Evolutionary conservation across 2,888 invertebrate species (phyloP).

Genomic region (Leptothorax acervorum): DNA sequence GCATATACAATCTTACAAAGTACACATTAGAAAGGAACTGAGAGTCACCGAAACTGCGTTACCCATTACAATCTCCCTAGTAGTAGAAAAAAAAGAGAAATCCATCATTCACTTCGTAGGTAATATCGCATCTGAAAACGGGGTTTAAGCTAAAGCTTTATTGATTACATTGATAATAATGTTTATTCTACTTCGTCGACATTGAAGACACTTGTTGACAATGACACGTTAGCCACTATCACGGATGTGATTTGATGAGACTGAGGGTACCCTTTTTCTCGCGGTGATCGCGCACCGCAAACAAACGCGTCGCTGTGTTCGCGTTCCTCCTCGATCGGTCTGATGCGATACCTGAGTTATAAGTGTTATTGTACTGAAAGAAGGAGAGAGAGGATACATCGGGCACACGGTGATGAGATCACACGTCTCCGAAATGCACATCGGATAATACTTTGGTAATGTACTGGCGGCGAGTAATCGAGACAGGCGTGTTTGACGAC

Average conservation of each 20-base stretch:
- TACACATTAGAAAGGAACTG: conserved; percentile 73
- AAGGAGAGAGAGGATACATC: conserved; percentile 4
- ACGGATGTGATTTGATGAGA: background rate
- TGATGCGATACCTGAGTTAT: conserved; percentile 70
- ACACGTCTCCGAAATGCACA: conserved; percentile 52
- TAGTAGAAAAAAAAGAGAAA: conserved; percentile 68
- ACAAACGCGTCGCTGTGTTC: conserved; percentile 58
- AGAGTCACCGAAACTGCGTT: conserved; percentile 56
- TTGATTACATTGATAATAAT: conserved; percentile 40
- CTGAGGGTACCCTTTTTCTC: conserved; percentile 11
- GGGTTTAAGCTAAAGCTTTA: conserved; percentile 7
- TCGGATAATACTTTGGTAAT: conserved; percentile 51
- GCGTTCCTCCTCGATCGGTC: conserved; percentile 36
- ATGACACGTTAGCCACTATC: background rate
- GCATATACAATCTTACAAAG: conserved; percentile 77
- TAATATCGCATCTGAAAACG: conserved; percentile 38
- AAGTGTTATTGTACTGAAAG: conserved; percentile 65
- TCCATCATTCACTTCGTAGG: conserved; percentile 42
- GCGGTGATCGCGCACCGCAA: background rate
- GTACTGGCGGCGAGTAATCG: conserved; percentile 59
- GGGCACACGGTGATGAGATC: conserved; percentile 40
- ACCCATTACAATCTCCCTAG: conserved; percentile 62
- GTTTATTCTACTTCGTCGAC: conserved; percentile 1
- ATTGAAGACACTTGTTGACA: conserved; percentile 27
- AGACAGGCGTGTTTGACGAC: conserved; percentile 14